Percentiles rank a stretch among this genome's conserved stretches.
These are phyloP conservation scores for Euspilapteryx auroguttella DNA, from an alignment of 2,888 invertebrate species.

Conservation along the genomic window DNA sequence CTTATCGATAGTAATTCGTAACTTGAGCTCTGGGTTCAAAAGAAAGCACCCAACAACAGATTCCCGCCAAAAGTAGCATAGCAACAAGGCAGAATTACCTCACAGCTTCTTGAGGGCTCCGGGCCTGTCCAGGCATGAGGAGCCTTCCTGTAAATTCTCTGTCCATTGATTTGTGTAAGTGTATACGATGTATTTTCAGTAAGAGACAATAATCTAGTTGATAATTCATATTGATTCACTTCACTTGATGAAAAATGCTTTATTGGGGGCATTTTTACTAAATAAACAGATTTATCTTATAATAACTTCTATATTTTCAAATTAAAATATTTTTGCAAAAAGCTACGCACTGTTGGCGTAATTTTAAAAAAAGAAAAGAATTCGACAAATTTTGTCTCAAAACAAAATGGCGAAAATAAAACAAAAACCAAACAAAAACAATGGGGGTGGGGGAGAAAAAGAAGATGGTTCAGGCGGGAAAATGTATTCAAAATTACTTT, in stretches of 20 bases:
- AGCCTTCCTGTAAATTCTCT: conserved; percentile 66
- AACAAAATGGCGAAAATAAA: conserved; percentile 18
- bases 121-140: conserved; percentile 56
- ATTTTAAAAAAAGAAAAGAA: conserved; percentile 27
- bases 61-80: no score
- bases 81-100: no score
- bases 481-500: no score
- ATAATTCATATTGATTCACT: conserved; percentile 57
- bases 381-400: conserved; percentile 8
- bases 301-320: no score
- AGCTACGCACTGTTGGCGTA: no score
- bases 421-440: conserved; percentile 19
- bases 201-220: conserved; percentile 48
- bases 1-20: no score
- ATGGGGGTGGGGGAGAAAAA: no score
- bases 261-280: conserved; percentile 44
- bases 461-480: no score
- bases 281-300: conserved; percentile 40
- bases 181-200: conserved; percentile 53
- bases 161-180: conserved; percentile 68
- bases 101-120: conserved; percentile 63
- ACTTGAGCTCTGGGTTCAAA: no score
- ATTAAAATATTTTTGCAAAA: no score
- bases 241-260: conserved; percentile 53
- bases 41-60: no score